phyloP scores from a whole-genome alignment of 1,140 invertebrate species.

The honey bee (Apis mellifera) region Amel_HAv3.1 CM009931.2:1192001-1192500 shows the following conservation, averaged over 20 bases:
- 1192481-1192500: background rate
- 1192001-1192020: too few relatives aligned
- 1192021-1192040: too few relatives aligned
- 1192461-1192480: conserved; percentile 29
- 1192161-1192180: too few relatives aligned
- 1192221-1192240: background rate
- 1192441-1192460: background rate
- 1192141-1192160: background rate
- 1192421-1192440: background rate
- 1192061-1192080: background rate
- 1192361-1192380: conserved; percentile 21
- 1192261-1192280: conserved; percentile 35
- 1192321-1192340: too few relatives aligned
- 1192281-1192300: conserved; percentile 41
- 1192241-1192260: conserved; percentile 15
- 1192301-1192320: background rate
- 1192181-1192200: background rate
- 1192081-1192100: background rate
- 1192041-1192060: background rate
- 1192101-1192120: background rate
- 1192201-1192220: too few relatives aligned
- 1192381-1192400: conserved; percentile 48
- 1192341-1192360: background rate
- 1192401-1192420: conserved; percentile 24
- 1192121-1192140: background rate